phyloP scores from a whole-genome alignment of 2,888 invertebrate species.

The Spialia ferax region DNA sequence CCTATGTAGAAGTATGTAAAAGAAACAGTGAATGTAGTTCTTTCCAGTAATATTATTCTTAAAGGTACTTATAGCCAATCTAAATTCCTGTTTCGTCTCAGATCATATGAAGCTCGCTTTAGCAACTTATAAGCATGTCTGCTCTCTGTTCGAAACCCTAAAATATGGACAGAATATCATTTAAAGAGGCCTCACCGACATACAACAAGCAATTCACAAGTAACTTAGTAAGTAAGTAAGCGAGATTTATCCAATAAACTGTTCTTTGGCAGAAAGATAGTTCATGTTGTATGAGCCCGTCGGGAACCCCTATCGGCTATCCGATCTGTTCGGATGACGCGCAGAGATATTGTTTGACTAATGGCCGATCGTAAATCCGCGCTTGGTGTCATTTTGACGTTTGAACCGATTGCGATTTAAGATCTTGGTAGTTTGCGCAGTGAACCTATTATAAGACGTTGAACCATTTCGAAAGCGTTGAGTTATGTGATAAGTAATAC shows the following conservation, averaged over 20 bases:
- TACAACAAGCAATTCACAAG: not conserved
- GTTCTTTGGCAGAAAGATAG: slow-evolving; percentile 23
- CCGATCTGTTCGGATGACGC: slow-evolving; percentile 59
- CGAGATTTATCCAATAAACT: slow-evolving; percentile 27
- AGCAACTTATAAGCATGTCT: too few species aligned
- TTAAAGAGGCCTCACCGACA: not conserved
- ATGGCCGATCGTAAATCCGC: slow-evolving; percentile 61
- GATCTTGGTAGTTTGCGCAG: slow-evolving; percentile 15
- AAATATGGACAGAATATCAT: not conserved
- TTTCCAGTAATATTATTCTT: too few species aligned
- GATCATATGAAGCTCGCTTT: too few species aligned
- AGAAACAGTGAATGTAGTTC: too few species aligned
- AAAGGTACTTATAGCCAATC: too few species aligned
- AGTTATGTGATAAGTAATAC: not conserved
- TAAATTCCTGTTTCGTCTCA: too few species aligned
- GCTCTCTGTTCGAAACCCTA: not conserved
- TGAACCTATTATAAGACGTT: slow-evolving; percentile 22
- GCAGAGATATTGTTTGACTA: slow-evolving; percentile 70
- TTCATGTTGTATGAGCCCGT: slow-evolving; percentile 43
- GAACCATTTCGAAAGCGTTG: not conserved
- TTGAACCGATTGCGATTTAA: slow-evolving; percentile 52
- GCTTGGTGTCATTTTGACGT: slow-evolving; percentile 64
- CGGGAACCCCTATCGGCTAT: slow-evolving; percentile 50
- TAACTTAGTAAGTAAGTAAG: not conserved
- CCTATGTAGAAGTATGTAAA: too few species aligned